Evolutionary conservation across 2,888 invertebrate genomes (phyloP).

Genomic region (Trichopoda pennipes): DNA sequence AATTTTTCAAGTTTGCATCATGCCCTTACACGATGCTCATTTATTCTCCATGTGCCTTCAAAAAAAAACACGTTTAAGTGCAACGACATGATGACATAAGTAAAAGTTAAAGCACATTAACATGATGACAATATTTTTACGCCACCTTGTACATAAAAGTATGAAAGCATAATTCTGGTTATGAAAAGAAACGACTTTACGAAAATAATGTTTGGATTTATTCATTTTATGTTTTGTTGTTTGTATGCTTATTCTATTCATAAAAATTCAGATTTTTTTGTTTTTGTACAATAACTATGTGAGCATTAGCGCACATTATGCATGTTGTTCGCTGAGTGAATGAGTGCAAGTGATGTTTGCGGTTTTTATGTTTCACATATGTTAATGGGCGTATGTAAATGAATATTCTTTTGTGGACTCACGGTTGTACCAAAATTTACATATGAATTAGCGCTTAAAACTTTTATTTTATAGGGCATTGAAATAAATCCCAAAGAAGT

Average conservation of each 20-base stretch:
- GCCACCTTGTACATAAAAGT: neutral
- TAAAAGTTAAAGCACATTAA: no score
- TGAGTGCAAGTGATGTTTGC: slow-evolving; percentile 50
- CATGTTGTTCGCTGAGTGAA: slow-evolving; percentile 31
- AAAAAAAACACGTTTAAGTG: no score
- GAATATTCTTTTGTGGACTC: neutral
- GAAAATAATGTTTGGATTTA: neutral
- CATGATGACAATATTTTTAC: no score
- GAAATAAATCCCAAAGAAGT: neutral
- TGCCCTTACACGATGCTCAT: neutral
- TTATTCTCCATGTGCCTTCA: neutral
- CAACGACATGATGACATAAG: no score
- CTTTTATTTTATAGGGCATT: neutral
- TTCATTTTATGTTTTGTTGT: neutral
- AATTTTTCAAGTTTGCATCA: neutral
- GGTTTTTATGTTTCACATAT: slow-evolving; percentile 38
- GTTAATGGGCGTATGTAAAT: neutral
- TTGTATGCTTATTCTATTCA: neutral
- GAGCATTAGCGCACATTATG: slow-evolving; percentile 47
- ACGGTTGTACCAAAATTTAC: neutral
- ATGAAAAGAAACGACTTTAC: neutral
- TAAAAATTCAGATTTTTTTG: neutral
- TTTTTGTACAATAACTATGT: neutral
- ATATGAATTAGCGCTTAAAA: neutral
- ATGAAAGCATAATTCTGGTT: neutral